Percentiles rank a stretch among this genome's conserved stretches.
Conservation (phyloP, 2,113 vertebrate genomes). For the Lepisosteus oculatus region DNA sequence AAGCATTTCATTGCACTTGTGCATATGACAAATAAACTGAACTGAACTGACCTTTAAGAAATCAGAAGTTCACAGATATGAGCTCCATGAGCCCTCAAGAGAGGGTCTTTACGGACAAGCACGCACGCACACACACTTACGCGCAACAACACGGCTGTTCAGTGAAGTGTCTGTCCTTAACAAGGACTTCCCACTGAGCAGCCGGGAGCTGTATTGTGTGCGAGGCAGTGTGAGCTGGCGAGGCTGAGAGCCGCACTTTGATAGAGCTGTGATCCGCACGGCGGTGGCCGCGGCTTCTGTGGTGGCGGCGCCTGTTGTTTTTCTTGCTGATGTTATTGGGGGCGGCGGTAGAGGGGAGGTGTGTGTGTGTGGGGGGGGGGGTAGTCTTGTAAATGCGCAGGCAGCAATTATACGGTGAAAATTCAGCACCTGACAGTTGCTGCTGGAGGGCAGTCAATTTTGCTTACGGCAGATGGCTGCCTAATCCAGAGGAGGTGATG, state of each 20-base stretch:
- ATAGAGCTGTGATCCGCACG: constrained; percentile 34
- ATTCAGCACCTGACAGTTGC: constrained; percentile 52
- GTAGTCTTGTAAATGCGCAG: constrained; percentile 27
- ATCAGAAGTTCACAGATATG: too few relatives aligned
- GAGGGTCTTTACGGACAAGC: too few relatives aligned
- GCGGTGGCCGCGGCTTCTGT: not conserved
- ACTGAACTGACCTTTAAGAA: too few relatives aligned
- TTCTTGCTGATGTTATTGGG: constrained; percentile 29
- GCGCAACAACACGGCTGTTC: too few relatives aligned
- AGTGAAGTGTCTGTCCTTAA: too few relatives aligned
- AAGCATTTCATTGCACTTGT: too few relatives aligned
- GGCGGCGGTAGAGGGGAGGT: too few relatives aligned
- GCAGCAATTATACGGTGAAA: constrained; percentile 59
- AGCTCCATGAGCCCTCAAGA: too few relatives aligned
- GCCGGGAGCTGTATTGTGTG: not conserved
- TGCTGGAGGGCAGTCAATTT: constrained; percentile 53
- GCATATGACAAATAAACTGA: too few relatives aligned
- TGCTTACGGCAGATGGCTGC: constrained; percentile 64
- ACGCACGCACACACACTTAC: too few relatives aligned
- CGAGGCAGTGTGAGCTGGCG: constrained; percentile 9
- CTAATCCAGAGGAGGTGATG: constrained; percentile 62
- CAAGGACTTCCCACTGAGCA: not conserved
- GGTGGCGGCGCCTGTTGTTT: not conserved
- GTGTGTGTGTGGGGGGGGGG: too few relatives aligned
- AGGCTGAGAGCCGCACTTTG: constrained; percentile 27